Conservation (phyloP, 2,888 invertebrate species). For the Monochamus alternatus region DNA sequence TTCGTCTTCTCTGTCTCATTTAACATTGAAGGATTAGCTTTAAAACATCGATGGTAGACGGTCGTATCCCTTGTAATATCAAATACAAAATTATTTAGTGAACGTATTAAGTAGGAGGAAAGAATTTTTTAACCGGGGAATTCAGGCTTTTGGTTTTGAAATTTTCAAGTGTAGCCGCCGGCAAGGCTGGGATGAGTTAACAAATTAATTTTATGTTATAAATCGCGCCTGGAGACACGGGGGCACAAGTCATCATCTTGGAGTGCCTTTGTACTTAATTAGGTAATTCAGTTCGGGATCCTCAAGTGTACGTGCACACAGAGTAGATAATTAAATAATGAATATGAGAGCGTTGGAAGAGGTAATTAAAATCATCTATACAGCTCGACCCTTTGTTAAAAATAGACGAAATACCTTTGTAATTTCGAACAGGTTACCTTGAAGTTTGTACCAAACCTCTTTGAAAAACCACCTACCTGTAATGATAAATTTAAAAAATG, state of each 20-base stretch:
- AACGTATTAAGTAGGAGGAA: not conserved
- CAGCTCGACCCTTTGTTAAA: not conserved
- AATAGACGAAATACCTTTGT: not conserved
- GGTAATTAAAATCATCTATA: constrained; percentile 1
- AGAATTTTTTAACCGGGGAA: not conserved
- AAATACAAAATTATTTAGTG: not conserved
- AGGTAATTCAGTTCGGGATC: constrained; percentile 10
- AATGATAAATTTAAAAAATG: no score
- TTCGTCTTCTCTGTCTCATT: not conserved
- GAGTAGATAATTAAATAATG: constrained; percentile 8
- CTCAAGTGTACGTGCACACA: constrained; percentile 1
- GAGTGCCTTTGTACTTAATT: constrained; percentile 13
- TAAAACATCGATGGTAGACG: not conserved
- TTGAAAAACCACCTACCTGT: no score
- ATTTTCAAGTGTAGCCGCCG: not conserved
- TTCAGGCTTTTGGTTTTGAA: not conserved
- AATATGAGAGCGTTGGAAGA: not conserved
- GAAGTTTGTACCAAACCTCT: no score
- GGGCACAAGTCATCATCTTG: constrained; percentile 9
- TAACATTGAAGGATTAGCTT: not conserved
- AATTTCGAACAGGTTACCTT: not conserved
- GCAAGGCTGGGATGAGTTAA: constrained; percentile 9
- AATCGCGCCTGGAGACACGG: not conserved
- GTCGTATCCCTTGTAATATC: not conserved
- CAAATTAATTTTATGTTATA: constrained; percentile 13